Evolutionary conservation across 2,113 vertebrate genomes (phyloP), one percentile per base, ranked within the genome.

Genomic region (Chaetorhynchus papuensis): DNA sequence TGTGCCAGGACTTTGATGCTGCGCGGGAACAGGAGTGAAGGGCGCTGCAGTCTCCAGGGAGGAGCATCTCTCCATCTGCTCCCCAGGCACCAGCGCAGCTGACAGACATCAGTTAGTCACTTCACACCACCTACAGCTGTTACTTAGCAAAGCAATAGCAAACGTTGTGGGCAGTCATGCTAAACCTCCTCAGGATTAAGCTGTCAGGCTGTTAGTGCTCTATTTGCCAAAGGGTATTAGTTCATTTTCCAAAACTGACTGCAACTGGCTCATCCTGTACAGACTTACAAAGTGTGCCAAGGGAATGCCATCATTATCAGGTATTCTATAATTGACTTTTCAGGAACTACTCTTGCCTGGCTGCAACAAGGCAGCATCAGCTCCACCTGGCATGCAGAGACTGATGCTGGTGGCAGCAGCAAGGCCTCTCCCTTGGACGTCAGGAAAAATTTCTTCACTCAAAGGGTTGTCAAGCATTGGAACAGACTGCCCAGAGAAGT

Each of bases 81-180:
- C 39, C 54, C 35, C 60, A 53, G 50, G 20, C 63, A 70, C 20
- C 31, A 12, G 33, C 1, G 3, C 72, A 74, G 61, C 28, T 41
- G 15, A 30, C 4, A 59, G 78, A 53, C 52, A 24, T 13, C 54
- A 2, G 45, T 4, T 37, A 30, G 53, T 6, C 70, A 8, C 78
- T 30, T 60, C 56, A 66, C 65, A 52, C 24, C 39, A 31, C 2
- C 13, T 14, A 19, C 49, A 33, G 42, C 41, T 41, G 37, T 1
- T 5, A n/a, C 28, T 50, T 23, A 1, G 11, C 37, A 91, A 56
- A 84, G 65, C 44, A 76, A 35, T 0, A 52, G 20, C 33, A 72
- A 27, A 47, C 1, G 0, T 8, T 16, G 22, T 12, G 31, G 66
- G 49, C 24, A 53, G 79, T 5, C 26, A 4, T 2, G n/a, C 23